Base-by-base conservation (phyloP, 1,140 invertebrate genomes). In the Trichoplusia ni region DNA sequence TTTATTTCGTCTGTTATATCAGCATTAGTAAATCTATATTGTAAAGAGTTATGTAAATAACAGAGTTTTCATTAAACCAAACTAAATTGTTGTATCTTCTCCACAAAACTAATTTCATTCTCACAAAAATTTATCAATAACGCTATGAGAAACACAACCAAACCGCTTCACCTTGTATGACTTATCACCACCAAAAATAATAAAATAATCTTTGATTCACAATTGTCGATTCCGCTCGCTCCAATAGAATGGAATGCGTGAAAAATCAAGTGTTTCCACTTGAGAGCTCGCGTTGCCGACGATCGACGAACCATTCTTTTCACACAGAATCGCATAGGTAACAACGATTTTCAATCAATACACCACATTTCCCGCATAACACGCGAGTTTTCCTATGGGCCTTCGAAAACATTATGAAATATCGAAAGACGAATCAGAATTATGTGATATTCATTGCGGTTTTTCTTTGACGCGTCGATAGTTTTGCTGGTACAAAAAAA, bases 321-420 rank as follows among this genome's bases (percentile, higher is more conserved):
- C 49, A 58, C 40, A n/a, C n/a, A n/a, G n/a, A 64, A 56, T 64
- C 38, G 42, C 40, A 63, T 44, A 64, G 62, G 33, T 47, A 61
- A 49, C 13, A 56, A 14, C 19, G 33, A 31, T 51, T 64, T 64
- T 56, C 62, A 49, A 64, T 64, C 53, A 64, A 64, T 64, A 58
- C 33, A 27, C 54, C 63, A 40, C 35, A 59, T 59, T 65, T 59
- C 46, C 31, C 44, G n/a, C 29, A 58, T 40, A 38, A 44, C 40
- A 58, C 53, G 33, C 21, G 23, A 49, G 16, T 25, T 21, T 65
- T 44, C 54, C 53, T 31, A 13, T 18, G 38, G 40, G 18, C 13
- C 37, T 40, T 13, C 13, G 19, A 16, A 13, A 16, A 18, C 51
- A 11, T 1, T 42, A 14, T 21, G 40, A 56, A 40, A 40, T 19